These are phyloP conservation scores for Ceramica pisi DNA, from an alignment of 2,888 invertebrate species.

Conservation along the genomic window DNA sequence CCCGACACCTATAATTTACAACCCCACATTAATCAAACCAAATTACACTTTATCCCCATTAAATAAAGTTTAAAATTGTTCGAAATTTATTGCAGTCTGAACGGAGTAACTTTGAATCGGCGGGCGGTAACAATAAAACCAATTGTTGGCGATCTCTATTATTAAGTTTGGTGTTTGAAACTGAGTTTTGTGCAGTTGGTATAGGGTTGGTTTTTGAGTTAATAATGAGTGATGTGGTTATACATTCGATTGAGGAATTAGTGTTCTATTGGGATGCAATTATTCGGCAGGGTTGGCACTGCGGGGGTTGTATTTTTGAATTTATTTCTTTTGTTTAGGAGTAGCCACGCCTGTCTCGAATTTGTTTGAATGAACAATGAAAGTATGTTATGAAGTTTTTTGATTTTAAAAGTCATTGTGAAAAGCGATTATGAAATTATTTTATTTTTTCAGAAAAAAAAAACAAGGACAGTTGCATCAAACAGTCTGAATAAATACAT, in stretches of 20 bases:
- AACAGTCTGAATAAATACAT: no score
- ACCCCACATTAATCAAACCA: slow-evolving; percentile 71
- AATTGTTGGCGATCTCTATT: slow-evolving; percentile 81
- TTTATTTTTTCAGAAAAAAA: background rate
- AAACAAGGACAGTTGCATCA: background rate
- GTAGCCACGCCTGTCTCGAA: slow-evolving; percentile 42
- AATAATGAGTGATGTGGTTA: slow-evolving; percentile 61
- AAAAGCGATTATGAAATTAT: background rate
- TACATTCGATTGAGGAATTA: slow-evolving; percentile 84
- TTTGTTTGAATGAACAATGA: slow-evolving; percentile 34
- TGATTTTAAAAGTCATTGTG: background rate
- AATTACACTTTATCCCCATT: slow-evolving; percentile 66
- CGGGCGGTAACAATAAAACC: slow-evolving; percentile 89
- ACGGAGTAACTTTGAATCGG: slow-evolving; percentile 82
- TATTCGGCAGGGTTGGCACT: slow-evolving; percentile 78
- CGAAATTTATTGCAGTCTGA: slow-evolving; percentile 58
- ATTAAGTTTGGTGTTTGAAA: slow-evolving; percentile 68
- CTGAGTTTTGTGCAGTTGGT: slow-evolving; percentile 66
- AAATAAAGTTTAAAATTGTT: slow-evolving; percentile 63
- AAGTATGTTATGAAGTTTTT: slow-evolving; percentile 18
- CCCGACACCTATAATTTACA: slow-evolving; percentile 81
- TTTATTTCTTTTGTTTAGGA: slow-evolving; percentile 60
- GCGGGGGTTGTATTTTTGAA: slow-evolving; percentile 50
- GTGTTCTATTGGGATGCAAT: slow-evolving; percentile 85
- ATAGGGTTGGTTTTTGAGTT: slow-evolving; percentile 65